Evolutionary conservation across 53 echinoderm and acorn worm genomes (phyloP).

Genomic region (Apostichopus leukothele): DNA sequence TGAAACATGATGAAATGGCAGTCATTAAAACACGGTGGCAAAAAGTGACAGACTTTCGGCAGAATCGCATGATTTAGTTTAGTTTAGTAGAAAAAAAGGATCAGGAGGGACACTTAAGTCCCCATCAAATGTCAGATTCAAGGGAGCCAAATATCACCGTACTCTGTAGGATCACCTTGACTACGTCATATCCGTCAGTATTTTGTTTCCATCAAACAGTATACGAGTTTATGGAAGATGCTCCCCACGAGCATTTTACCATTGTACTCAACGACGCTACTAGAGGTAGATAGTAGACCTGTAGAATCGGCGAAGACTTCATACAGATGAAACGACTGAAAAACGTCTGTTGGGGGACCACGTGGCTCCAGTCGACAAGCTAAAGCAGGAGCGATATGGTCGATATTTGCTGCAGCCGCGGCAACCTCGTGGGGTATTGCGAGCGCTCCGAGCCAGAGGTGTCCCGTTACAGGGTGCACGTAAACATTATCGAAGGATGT

Average conservation of each 20-base stretch:
- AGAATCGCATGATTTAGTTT: too few species aligned
- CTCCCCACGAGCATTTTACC: constrained; percentile 29
- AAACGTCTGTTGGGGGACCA: constrained; percentile 23
- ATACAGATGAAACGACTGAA: constrained; percentile 10
- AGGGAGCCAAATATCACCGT: too few species aligned
- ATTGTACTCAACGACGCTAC: constrained; percentile 17
- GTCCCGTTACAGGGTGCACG: constrained; percentile 25
- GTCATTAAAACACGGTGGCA: too few species aligned
- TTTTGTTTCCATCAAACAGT: constrained; percentile 35
- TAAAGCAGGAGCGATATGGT: background rate
- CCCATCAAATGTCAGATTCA: too few species aligned
- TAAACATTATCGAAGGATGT: constrained; percentile 36
- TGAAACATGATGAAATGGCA: too few species aligned
- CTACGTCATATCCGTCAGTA: background rate
- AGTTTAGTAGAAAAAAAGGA: too few species aligned
- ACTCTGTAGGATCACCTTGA: too few species aligned
- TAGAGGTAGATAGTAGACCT: constrained; percentile 23
- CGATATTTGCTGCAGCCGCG: background rate
- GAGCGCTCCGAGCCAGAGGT: constrained; percentile 29
- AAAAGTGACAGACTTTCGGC: too few species aligned
- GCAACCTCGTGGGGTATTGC: constrained; percentile 3
- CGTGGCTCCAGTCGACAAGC: constrained; percentile 6
- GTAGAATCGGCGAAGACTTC: constrained; percentile 35
- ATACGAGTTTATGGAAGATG: constrained; percentile 36
- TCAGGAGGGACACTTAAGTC: too few species aligned